phyloP scores from a whole-genome alignment of 2,888 invertebrate species.

The Matsumyia berberina region DNA sequence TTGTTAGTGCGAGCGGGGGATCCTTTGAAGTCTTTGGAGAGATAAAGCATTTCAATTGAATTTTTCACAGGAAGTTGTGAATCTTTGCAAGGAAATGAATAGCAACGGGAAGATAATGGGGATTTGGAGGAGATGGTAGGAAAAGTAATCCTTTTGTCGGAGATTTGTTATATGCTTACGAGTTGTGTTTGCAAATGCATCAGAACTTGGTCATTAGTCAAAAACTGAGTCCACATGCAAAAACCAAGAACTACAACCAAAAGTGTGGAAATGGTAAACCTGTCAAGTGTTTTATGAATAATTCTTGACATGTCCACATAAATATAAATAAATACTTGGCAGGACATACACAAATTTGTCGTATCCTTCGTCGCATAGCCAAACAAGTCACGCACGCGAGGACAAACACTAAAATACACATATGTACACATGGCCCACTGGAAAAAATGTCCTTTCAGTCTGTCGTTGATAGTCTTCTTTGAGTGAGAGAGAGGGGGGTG shows the following conservation, averaged over 20 bases:
- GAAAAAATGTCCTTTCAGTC: slow-evolving; percentile 56
- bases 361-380: slow-evolving; percentile 69
- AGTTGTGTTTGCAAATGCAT: too few relatives aligned
- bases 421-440: slow-evolving; percentile 35
- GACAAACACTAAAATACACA: slow-evolving; percentile 52
- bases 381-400: slow-evolving; percentile 70
- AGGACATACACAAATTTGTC: slow-evolving; percentile 64
- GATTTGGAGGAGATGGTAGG: neutral
- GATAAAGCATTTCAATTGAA: neutral
- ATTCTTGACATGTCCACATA: slow-evolving; percentile 53
- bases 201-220: too few relatives aligned
- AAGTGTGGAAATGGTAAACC: neutral
- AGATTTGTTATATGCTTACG: too few relatives aligned
- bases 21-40: too few relatives aligned
- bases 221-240: too few relatives aligned
- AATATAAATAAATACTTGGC: slow-evolving; percentile 65
- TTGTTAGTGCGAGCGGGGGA: too few relatives aligned
- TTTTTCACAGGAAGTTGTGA: slow-evolving; percentile 2
- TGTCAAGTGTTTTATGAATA: slow-evolving; percentile 52
- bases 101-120: neutral
- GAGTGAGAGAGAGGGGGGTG: neutral
- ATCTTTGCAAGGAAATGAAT: neutral
- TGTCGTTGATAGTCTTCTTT: slow-evolving; percentile 20
- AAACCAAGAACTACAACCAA: neutral
- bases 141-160: too few relatives aligned